Conservation (phyloP, 2,797 vertebrate genomes). For the Gorsachius magnificus region DNA sequence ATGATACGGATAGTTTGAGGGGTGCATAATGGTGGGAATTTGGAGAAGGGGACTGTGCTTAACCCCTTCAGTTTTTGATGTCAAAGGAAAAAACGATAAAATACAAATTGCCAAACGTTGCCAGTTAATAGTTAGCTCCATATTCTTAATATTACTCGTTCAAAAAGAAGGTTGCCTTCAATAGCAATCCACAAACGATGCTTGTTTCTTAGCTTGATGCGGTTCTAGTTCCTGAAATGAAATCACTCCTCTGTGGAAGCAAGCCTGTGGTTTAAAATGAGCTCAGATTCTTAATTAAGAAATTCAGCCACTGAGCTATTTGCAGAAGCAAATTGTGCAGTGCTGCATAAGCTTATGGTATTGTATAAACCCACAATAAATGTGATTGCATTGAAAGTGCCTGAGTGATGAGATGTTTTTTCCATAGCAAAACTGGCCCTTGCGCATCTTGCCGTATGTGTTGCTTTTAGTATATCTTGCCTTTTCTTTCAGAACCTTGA, state of each 20-base stretch:
- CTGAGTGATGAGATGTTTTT: background rate
- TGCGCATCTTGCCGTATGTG: background rate
- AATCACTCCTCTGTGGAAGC: background rate
- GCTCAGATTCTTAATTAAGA: slow-evolving; percentile 54
- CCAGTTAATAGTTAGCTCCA: background rate
- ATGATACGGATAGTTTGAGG: rapidly evolving
- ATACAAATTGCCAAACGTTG: background rate
- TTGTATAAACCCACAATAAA: background rate
- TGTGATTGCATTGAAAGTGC: background rate
- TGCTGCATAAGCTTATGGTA: background rate
- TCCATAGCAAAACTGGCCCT: background rate
- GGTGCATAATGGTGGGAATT: background rate
- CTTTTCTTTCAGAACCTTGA: background rate
- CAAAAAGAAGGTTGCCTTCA: background rate
- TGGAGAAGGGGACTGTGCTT: background rate
- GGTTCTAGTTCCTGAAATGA: background rate
- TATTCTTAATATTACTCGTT: background rate
- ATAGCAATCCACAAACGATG: background rate
- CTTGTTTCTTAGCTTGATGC: background rate
- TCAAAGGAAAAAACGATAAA: background rate
- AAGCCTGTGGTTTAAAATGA: slow-evolving; percentile 10
- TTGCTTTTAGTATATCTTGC: background rate
- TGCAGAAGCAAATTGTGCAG: background rate
- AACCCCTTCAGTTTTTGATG: background rate
- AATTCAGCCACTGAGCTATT: background rate